Percentiles rank a stretch among this genome's conserved stretches.
Conservation (phyloP, 2,888 invertebrate species). For the Perizoma flavofasciatum region DNA sequence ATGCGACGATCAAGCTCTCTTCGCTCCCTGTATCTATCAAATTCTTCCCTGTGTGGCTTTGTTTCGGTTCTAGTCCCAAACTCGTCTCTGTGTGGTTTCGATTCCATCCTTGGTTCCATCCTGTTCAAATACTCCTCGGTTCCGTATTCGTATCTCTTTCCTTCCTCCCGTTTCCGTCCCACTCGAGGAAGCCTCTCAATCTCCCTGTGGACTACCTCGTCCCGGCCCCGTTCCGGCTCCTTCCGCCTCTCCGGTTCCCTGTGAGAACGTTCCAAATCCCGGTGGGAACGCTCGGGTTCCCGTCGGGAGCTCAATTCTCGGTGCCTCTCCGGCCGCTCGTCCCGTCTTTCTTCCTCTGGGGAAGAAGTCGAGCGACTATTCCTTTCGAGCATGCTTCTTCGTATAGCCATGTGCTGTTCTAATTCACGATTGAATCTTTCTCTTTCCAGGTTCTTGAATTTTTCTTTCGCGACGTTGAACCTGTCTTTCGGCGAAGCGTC, state of each 20-base stretch:
- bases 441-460: conserved; percentile 91
- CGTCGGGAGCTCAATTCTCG: conserved; percentile 71
- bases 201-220: conserved; percentile 66
- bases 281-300: conserved; percentile 75
- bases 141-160: conserved; percentile 74
- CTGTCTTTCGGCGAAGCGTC: conserved; percentile 88
- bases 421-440: conserved; percentile 85
- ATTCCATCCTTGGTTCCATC: conserved; percentile 14
- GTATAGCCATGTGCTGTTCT: conserved; percentile 79
- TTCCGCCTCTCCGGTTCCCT: conserved; percentile 67
- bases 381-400: conserved; percentile 78
- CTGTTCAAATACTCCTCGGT: conserved; percentile 74
- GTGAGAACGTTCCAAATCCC: conserved; percentile 65
- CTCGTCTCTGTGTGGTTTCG: conserved; percentile 51
- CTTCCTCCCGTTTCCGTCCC: conserved; percentile 72
- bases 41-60: conserved; percentile 55
- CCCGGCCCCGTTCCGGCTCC: conserved; percentile 65
- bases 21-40: conserved; percentile 71
- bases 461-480: conserved; percentile 94
- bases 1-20: conserved; percentile 74
- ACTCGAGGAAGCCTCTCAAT: conserved; percentile 76
- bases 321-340: conserved; percentile 77
- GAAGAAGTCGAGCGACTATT: conserved; percentile 82
- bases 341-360: conserved; percentile 79
- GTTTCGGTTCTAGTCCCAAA: conserved; percentile 61